These are phyloP conservation scores for Ambastaia sidthimunki DNA, from an alignment of 2,797 vertebrate genomes.

Conservation along the genomic window DNA sequence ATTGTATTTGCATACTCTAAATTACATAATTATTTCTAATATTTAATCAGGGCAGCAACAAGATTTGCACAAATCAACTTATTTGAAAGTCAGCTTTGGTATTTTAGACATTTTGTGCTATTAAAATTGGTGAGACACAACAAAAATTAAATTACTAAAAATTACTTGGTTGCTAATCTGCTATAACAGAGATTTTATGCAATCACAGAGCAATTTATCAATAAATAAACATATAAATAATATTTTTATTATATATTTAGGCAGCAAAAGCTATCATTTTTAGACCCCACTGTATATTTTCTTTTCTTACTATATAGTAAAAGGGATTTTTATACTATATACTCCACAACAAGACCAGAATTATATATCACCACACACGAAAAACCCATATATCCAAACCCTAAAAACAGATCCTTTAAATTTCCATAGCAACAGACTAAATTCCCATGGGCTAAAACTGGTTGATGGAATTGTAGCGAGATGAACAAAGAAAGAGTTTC, in stretches of 20 bases:
- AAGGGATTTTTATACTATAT: not conserved
- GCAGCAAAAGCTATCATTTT: not conserved
- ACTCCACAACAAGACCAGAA: slow-evolving; percentile 5
- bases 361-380: slow-evolving; percentile 2
- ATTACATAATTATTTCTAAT: slow-evolving; percentile 40
- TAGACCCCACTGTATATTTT: not conserved
- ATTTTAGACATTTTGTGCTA: slow-evolving; percentile 9
- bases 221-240: too few species aligned
- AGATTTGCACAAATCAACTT: slow-evolving; percentile 7
- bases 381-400: not conserved
- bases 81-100: slow-evolving; percentile 29
- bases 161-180: not conserved
- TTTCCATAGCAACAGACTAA: slow-evolving; percentile 32
- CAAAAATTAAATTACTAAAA: slow-evolving; percentile 6
- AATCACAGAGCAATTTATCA: too few species aligned
- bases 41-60: slow-evolving; percentile 27
- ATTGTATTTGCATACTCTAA: slow-evolving; percentile 43
- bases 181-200: too few species aligned
- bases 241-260: too few species aligned
- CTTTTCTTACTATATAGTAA: too few species aligned
- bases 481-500: slow-evolving; percentile 37
- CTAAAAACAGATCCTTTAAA: slow-evolving; percentile 21
- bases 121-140: slow-evolving; percentile 19
- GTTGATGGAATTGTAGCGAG: slow-evolving; percentile 19
- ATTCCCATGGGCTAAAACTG: slow-evolving; percentile 17